Conservation (phyloP, 1,140 invertebrate genomes). For the Drosophila saltans region DNA sequence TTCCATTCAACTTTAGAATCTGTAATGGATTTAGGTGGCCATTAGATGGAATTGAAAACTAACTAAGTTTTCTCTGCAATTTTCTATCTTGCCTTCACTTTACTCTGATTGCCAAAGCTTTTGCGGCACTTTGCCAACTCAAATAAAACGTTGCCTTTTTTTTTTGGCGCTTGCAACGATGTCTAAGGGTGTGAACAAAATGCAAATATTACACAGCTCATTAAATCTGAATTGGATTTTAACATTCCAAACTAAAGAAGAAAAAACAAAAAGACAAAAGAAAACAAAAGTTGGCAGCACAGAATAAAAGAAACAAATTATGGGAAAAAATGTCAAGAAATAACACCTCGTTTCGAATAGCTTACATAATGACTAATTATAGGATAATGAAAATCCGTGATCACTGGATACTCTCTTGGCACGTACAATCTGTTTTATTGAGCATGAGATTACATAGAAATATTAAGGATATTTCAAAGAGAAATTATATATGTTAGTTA, state of each 20-base stretch:
- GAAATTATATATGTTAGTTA: too few relatives aligned
- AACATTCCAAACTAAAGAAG: slow-evolving; percentile 22
- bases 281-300: slow-evolving; percentile 46
- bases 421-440: too few relatives aligned
- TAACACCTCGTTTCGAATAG: too few relatives aligned
- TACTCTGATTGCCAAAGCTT: slow-evolving; percentile 28
- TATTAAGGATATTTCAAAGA: too few relatives aligned
- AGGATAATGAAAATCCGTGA: too few relatives aligned
- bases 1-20: slow-evolving; percentile 30
- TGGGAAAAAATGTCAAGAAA: background rate
- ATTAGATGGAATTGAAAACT: slow-evolving; percentile 20
- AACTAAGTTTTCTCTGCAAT: background rate
- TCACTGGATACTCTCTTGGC: too few relatives aligned
- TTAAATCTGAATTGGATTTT: slow-evolving; percentile 71
- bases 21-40: slow-evolving; percentile 69
- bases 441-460: too few relatives aligned
- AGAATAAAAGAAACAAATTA: background rate
- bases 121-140: slow-evolving; percentile 66
- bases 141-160: slow-evolving; percentile 51
- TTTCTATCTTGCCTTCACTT: slow-evolving; percentile 4
- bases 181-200: slow-evolving; percentile 70
- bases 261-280: background rate
- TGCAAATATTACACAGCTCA: slow-evolving; percentile 80
- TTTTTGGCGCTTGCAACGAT: slow-evolving; percentile 62
- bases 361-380: too few relatives aligned